Evolutionary conservation across 1,140 invertebrate species (phyloP), one percentile per base, ranked within the genome.

Genomic region (Drosophila nikananu): DNA sequence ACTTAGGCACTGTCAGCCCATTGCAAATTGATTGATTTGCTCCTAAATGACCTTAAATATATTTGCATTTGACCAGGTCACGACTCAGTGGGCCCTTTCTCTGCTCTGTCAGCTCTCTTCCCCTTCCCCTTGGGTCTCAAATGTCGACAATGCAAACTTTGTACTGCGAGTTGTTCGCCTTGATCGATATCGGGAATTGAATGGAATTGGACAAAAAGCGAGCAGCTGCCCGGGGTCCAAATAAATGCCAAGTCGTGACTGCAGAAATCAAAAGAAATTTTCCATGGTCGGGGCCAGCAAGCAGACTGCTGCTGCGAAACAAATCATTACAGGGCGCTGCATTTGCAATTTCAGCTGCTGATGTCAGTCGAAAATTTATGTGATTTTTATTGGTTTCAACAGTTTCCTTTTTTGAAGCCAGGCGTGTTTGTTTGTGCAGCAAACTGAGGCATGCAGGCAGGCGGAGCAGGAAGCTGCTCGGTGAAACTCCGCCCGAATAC

Each of bases 361-460:
- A 77, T 62, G 46, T 54, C 71, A 79, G 64, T 59, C 42, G 27
- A 63, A 70, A 78, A 86, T 84, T 79, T 81, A 89, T 84, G 78
- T 66, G 80, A 72, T 74, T 84, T 83, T 89, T 87, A 89, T 83
- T 83, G 77, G 48, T 55, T 67, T 44, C 44, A 83, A 77, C 0
- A 5, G 21, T 4, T 30, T 30, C 13, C 37, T 63, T 46, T 55
- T 65, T 78, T 46, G 67, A 48, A 48, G 62, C 48, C 46, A 42
- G 44, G 17, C 27, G 63, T 77, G 21, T 79, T 86, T 67, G 37
- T 79, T 86, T 77, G 77, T 71, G 64, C 72, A 64, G 70, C 75
- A 90, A 89, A 89, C n/a, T 89, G 86, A 89, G 78, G 62, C 84
- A 61, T 81, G 77, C 72, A 75, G 59, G 23, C 63, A 17, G 13